phyloP scores from a whole-genome alignment of 2,888 invertebrate species.

The Trichopria drosophilae region DNA sequence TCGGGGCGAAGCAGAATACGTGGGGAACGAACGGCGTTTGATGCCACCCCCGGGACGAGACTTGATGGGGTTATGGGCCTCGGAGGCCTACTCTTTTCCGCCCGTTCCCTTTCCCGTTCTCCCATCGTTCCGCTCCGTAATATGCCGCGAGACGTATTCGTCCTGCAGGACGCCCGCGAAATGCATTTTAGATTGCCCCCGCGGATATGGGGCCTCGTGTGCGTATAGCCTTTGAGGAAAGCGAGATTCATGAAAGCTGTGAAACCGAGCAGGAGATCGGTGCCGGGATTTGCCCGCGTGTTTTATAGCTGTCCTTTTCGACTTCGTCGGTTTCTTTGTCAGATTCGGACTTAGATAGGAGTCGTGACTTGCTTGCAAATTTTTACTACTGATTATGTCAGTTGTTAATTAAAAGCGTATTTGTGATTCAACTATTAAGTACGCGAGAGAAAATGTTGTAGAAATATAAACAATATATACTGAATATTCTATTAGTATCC shows the following conservation, averaged over 20 bases:
- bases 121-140: slow-evolving; percentile 57
- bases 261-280: slow-evolving; percentile 41
- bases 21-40: slow-evolving; percentile 45
- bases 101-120: slow-evolving; percentile 53
- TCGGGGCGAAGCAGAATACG: slow-evolving; percentile 32
- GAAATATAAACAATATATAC: no score
- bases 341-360: no score
- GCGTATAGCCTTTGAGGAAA: no score
- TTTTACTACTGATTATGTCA: no score
- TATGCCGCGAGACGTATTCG: slow-evolving; percentile 51
- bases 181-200: slow-evolving; percentile 56
- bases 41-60: slow-evolving; percentile 55
- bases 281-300: slow-evolving; percentile 47
- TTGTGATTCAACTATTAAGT: no score
- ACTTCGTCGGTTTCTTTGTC: neutral
- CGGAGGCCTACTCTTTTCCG: slow-evolving; percentile 59
- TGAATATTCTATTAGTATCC: no score
- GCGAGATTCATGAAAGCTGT: neutral
- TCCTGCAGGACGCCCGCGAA: slow-evolving; percentile 52
- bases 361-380: no score
- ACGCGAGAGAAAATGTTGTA: no score
- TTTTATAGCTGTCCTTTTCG: slow-evolving; percentile 14
- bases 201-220: slow-evolving; percentile 41
- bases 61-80: slow-evolving; percentile 67
- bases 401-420: no score